phyloP scores from a whole-genome alignment of 1,140 invertebrate species.

The Pachyrhynchus sulphureomaculatus region DNA sequence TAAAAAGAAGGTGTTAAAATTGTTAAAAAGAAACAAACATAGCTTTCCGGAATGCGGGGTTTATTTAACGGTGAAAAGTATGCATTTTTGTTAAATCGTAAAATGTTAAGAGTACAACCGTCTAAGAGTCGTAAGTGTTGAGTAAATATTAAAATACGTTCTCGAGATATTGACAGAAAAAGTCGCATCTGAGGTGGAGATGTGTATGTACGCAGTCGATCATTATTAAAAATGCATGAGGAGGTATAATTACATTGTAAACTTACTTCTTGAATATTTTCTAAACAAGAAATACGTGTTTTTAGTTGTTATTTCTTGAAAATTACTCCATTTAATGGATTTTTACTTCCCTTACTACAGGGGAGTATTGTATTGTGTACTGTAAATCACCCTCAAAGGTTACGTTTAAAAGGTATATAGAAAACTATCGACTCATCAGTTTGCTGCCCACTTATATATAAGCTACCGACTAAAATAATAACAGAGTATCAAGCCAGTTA shows the following conservation, averaged over 20 bases:
- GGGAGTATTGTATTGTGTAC: too few species aligned
- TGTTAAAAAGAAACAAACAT: slow-evolving; percentile 23
- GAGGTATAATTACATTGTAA: slow-evolving; percentile 24
- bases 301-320: too few species aligned
- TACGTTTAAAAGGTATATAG: too few species aligned
- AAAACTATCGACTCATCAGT: too few species aligned
- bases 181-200: slow-evolving; percentile 17
- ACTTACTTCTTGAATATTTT: slow-evolving; percentile 4
- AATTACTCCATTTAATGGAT: too few species aligned
- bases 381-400: too few species aligned
- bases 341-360: too few species aligned
- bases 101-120: slow-evolving; percentile 18
- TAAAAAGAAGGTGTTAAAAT: slow-evolving; percentile 21
- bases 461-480: too few species aligned
- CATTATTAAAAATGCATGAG: slow-evolving; percentile 6
- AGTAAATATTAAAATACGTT: slow-evolving; percentile 14
- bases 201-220: background rate
- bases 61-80: slow-evolving; percentile 27
- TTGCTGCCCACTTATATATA: too few species aligned
- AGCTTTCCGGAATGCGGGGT: slow-evolving; percentile 15
- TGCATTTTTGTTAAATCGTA: slow-evolving; percentile 29
- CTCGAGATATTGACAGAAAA: slow-evolving; percentile 27
- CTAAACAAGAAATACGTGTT: too few species aligned
- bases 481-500: too few species aligned
- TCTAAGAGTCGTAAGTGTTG: slow-evolving; percentile 24